phyloP scores from a whole-genome alignment of 2,113 vertebrate species.

The Baryphthengus martii region DNA sequence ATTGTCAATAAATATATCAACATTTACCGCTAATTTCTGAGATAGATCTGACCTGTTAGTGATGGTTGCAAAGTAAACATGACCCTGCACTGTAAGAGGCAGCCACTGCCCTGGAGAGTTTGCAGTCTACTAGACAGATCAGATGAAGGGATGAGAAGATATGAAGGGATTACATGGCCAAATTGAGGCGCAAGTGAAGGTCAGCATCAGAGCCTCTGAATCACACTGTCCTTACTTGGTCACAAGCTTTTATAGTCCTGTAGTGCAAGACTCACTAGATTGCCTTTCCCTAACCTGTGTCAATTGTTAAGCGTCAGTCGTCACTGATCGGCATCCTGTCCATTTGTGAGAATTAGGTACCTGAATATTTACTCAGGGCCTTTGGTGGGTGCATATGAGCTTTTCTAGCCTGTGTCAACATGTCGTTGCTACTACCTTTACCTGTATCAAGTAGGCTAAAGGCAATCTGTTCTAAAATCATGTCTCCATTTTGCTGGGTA shows the following conservation, averaged over 20 bases:
- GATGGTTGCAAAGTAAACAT: not conserved
- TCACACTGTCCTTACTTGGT: not conserved
- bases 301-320: not conserved
- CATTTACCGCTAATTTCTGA: not conserved
- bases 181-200: not conserved
- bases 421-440: not conserved
- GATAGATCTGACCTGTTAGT: not conserved
- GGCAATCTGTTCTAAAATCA: not conserved
- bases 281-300: not conserved
- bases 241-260: not conserved
- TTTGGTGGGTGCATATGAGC: not conserved
- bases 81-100: not conserved
- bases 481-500: not conserved
- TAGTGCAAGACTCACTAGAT: not conserved
- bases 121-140: not conserved
- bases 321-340: not conserved
- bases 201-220: not conserved
- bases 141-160: not conserved
- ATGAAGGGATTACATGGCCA: accelerated
- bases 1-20: not conserved
- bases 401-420: not conserved
- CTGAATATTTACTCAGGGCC: not conserved
- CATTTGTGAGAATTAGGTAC: not conserved
- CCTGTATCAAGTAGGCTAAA: not conserved
- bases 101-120: not conserved